Evolutionary conservation across 2,113 vertebrate species (phyloP), one percentile per base, ranked within the genome.

Genomic region (Ctenomys sociabilis): DNA sequence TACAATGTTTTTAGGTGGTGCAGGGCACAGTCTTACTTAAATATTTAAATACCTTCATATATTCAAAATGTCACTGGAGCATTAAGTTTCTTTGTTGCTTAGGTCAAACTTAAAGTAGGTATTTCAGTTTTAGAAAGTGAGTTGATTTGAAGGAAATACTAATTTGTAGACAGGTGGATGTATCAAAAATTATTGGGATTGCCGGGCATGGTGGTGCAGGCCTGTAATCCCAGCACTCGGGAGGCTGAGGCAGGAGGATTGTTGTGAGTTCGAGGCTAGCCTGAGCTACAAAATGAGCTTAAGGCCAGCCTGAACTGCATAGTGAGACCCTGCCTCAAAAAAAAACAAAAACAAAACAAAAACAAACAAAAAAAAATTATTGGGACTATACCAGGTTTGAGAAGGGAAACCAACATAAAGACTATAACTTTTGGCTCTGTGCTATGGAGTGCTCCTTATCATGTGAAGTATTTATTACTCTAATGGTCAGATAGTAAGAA

Each of bases 41-140:
- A 26, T 40, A 54, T 63, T 90, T 83, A 85, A 52, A 8, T 61
- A 35, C n/a, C 73, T 92, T 81, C 77, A 19, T 40, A 43, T 61
- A 61, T 66, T 85, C 54, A 70, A 0, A 75, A 43, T 66, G 14
- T 16, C 52, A 78, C n/a, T 19, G 43, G 57, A 30, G 43, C 57
- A 30, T 57, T 45, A n/a, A 92, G 82, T 37, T 92, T 94, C 4
- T 78, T n/a, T 66, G 0, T 37, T 72, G 28, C 57, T 63, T 64
- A 81, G 63, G 68, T 85, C 30, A 83, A 73, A 10, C 35, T 40
- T 88, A 10, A 82, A 21, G n/a, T n/a, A 40, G 35, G 3, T 84
- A 54, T 90, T 95, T 90, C 9, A 61, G 9, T 57, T 93, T 82
- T 95, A 9, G 32, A 66, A 75, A 84, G 14, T 32, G 14, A 70